Evolutionary conservation across 2,888 invertebrate genomes (phyloP), one percentile per base, ranked within the genome.

Genomic region (Marronus borbonicus): DNA sequence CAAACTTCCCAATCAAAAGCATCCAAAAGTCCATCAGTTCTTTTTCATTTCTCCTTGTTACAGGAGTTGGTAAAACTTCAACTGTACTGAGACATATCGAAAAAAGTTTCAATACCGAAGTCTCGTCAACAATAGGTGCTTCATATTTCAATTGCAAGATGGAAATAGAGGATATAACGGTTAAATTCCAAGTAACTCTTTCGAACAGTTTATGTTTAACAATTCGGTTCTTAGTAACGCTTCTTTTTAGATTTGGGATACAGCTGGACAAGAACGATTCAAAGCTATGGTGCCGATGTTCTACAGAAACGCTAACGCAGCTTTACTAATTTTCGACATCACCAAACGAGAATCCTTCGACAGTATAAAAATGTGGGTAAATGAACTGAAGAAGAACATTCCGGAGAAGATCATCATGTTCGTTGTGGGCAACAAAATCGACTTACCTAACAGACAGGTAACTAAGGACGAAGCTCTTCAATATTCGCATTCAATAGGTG

Each of bases 261-360:
- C 96, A 0, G 96, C 96, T 0, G 96, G 96, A 0, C 96, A 96
- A 86, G 96, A 96, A 88, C 88, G 96, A 70, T 98, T 97, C 87
- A 92, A 95, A 79, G 94, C 97, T 0, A 97, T 98, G 94, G 96
- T 97, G 0, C 97, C 98, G 7, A 96, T 97, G 96, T 98, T 97
- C 87, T 98, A 98, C 87, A 90, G 97, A 74, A 97, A 96, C 86
- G 95, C 97, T 0, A 97, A 96, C 87, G 97, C 96, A 0, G 97
- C 97, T 0, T 90, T 97, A 69, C 89, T 97, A 68, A 94, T 97
- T 0, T 98, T 94, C 86, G 97, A 98, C 87, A 92, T 98, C 80
- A 95, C 96, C 2, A 93, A 94, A 80, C 89, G 91, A 64, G 90
- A 91, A 79, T 94, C 94, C 77, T 97, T 97, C 86, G 89, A 91